These are phyloP conservation scores for Macrocentrus cingulum DNA, from an alignment of 1,140 invertebrate genomes.

Conservation along the genomic window DNA sequence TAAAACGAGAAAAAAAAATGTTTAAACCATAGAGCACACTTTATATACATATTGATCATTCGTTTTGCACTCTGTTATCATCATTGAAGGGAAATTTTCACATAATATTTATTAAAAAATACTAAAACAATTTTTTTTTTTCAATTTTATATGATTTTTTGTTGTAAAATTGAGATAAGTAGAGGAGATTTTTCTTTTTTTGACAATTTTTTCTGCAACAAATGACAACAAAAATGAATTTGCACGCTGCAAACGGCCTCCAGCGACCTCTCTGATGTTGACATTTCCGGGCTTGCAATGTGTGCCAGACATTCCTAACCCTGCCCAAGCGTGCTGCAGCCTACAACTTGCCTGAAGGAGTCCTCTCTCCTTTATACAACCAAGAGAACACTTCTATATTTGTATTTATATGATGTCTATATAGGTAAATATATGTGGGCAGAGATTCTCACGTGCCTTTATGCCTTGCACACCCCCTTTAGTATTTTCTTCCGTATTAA, in stretches of 20 bases:
- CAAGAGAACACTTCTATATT: background rate
- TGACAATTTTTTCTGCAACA: conserved; percentile 15
- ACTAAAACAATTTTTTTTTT: no score
- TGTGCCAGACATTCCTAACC: conserved; percentile 49
- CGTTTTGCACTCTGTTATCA: conserved; percentile 8
- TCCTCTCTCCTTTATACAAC: background rate
- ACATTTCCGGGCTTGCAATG: conserved; percentile 27
- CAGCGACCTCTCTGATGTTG: background rate
- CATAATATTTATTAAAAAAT: no score
- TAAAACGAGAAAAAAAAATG: background rate
- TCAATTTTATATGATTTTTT: no score
- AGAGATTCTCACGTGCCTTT: no score
- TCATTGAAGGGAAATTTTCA: no score
- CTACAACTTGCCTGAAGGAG: conserved; percentile 18
- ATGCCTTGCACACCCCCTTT: no score
- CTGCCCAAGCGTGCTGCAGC: conserved; percentile 44
- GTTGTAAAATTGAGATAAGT: no score
- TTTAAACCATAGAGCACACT: no score
- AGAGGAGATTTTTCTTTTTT: no score
- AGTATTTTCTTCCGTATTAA: no score
- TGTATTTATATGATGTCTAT: background rate
- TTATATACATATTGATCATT: background rate
- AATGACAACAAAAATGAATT: background rate
- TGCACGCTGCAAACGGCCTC: background rate
- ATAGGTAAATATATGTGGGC: no score